Conservation (phyloP, 2,888 invertebrate genomes). For the Zhuqinia jingwanae region DNA sequence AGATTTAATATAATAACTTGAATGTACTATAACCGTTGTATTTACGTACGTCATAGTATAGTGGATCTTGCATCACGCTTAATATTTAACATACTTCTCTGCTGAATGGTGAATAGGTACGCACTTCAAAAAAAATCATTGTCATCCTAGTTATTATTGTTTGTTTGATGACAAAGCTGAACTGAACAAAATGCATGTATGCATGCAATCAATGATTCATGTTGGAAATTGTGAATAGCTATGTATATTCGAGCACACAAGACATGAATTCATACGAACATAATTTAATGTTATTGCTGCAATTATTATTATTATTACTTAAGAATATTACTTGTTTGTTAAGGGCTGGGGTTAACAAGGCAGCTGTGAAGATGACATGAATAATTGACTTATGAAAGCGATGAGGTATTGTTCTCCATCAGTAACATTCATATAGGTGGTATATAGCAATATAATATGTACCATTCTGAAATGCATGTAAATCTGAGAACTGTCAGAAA, state of each 20-base stretch:
- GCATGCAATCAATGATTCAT: no score
- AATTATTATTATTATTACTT: conserved; percentile 31
- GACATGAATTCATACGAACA: background rate
- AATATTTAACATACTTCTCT: background rate
- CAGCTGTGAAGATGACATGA: conserved; percentile 61
- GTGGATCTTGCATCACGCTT: background rate
- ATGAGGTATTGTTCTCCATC: conserved; percentile 29
- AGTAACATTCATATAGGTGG: no score
- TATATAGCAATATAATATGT: no score
- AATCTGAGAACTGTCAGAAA: no score
- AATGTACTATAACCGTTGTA: no score
- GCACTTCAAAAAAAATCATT: conserved; percentile 1
- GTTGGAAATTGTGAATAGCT: background rate
- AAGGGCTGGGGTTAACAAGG: conserved; percentile 53
- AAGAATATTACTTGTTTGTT: conserved; percentile 52
- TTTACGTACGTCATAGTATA: background rate
- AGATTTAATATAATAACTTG: no score
- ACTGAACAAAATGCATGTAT: background rate
- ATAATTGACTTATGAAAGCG: conserved; percentile 63
- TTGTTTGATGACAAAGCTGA: conserved; percentile 45
- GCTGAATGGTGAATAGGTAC: background rate
- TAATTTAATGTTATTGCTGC: background rate
- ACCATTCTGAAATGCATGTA: no score
- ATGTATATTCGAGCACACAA: background rate
- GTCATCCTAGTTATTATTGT: conserved; percentile 45